These are phyloP conservation scores for Pomacea canaliculata DNA, from an alignment of 2,888 invertebrate genomes.

Conservation along the genomic window DNA sequence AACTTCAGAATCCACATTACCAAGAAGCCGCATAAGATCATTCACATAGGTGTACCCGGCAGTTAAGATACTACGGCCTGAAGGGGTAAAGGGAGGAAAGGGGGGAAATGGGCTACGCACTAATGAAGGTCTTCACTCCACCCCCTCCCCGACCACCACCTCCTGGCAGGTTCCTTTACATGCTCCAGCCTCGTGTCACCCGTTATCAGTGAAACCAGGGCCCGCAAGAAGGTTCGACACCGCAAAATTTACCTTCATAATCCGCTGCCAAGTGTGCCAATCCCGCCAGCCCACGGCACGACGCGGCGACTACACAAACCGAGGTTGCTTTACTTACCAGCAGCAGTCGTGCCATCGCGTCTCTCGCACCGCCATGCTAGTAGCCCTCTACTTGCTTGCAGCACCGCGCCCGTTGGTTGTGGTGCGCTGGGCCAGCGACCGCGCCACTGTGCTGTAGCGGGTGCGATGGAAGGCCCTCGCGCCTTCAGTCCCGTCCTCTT, in stretches of 20 bases:
- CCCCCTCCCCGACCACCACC: background rate
- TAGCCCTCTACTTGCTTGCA: background rate
- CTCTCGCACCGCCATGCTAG: background rate
- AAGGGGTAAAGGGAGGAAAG: too few species aligned
- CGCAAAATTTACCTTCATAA: constrained; percentile 26
- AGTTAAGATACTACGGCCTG: too few species aligned
- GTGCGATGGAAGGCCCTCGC: too few species aligned
- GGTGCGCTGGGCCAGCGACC: too few species aligned
- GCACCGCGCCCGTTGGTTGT: too few species aligned
- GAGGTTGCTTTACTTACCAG: background rate
- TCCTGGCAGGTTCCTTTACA: constrained; percentile 7
- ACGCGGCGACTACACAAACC: background rate
- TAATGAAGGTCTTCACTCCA: background rate
- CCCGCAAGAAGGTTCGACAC: constrained; percentile 26
- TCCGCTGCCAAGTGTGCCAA: constrained; percentile 18
- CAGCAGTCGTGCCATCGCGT: background rate
- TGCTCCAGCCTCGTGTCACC: constrained; percentile 26
- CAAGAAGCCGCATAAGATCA: too few species aligned
- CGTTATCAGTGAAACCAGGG: constrained; percentile 15
- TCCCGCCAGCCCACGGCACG: constrained; percentile 6
- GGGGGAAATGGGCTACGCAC: background rate
- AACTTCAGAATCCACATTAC: too few species aligned
- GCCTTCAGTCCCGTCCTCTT: too few species aligned
- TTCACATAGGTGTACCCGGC: too few species aligned
- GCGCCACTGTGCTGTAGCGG: too few species aligned